Evolutionary conservation across 2,888 invertebrate species (phyloP).

Genomic region (Metacarcinus magister): DNA sequence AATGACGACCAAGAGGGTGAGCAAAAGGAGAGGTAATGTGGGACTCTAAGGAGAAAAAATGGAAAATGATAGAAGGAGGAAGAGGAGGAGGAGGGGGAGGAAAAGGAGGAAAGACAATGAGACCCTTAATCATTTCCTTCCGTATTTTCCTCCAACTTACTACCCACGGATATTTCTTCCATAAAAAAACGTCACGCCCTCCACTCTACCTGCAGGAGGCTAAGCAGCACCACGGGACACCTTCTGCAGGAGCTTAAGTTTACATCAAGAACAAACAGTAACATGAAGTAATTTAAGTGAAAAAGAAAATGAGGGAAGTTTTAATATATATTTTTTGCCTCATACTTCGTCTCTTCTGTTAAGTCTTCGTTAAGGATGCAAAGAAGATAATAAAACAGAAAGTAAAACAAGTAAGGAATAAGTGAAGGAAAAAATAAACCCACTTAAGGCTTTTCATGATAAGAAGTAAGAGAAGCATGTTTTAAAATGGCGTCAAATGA

Average conservation of each 20-base stretch:
- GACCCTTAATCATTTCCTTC: constrained; percentile 31
- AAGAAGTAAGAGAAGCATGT: neutral
- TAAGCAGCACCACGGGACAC: too few relatives aligned
- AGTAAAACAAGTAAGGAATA: neutral
- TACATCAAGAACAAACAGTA: neutral
- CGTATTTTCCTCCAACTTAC: neutral
- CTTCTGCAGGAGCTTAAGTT: too few relatives aligned
- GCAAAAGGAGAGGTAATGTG: neutral
- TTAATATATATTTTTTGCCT: neutral
- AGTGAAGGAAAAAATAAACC: neutral
- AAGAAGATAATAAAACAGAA: neutral
- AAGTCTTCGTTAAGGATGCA: too few relatives aligned
- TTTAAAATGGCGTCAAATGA: neutral
- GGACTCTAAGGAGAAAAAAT: neutral
- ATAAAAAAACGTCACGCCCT: neutral
- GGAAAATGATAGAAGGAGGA: neutral
- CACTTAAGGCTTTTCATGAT: neutral
- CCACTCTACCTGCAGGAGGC: too few relatives aligned
- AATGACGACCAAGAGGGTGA: neutral
- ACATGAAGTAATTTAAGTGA: neutral
- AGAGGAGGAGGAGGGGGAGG: constrained; percentile 37
- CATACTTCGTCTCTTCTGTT: too few relatives aligned
- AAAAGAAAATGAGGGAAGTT: neutral
- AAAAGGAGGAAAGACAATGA: constrained; percentile 31
- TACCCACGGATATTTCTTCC: constrained; percentile 10